Percentiles rank a stretch among this genome's conserved stretches.
Conservation (phyloP, 2,113 vertebrate genomes). For the Numenius arquata region DNA sequence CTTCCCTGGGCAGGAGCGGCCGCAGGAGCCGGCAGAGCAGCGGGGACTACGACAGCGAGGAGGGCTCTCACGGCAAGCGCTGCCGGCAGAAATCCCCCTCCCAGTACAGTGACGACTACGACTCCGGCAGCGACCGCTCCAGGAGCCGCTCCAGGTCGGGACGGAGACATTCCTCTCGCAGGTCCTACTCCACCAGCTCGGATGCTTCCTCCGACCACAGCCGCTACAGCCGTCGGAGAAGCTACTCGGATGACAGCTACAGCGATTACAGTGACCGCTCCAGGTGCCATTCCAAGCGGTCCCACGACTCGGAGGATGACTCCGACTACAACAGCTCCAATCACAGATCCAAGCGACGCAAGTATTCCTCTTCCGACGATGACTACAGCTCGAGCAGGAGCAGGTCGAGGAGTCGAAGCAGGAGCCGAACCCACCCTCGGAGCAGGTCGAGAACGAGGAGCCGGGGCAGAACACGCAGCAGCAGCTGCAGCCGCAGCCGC, state of each 20-base stretch:
- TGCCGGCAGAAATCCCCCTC: constrained; percentile 83
- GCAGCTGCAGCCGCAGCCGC: constrained; percentile 87
- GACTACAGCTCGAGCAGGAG: constrained; percentile 84
- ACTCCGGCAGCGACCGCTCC: constrained; percentile 84
- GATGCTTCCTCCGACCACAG: constrained; percentile 88
- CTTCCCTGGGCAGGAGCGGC: constrained; percentile 43
- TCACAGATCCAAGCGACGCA: constrained; percentile 82
- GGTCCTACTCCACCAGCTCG: constrained; percentile 90
- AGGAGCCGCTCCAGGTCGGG: constrained; percentile 84
- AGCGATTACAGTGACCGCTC: constrained; percentile 89
- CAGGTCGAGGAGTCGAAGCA: constrained; percentile 83
- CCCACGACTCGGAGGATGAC: constrained; percentile 81
- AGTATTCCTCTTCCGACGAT: constrained; percentile 82
- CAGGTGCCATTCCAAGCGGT: constrained; percentile 82
- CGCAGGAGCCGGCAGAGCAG: constrained; percentile 79
- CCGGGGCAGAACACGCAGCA: constrained; percentile 86
- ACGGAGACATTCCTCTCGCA: constrained; percentile 75
- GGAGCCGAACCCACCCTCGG: constrained; percentile 76
- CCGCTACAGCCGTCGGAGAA: constrained; percentile 82
- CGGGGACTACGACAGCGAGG: constrained; percentile 84
- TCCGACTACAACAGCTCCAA: constrained; percentile 90
- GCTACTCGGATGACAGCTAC: constrained; percentile 91
- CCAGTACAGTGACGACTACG: constrained; percentile 86
- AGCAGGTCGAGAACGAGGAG: constrained; percentile 74
- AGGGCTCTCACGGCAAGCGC: constrained; percentile 75